phyloP scores from a whole-genome alignment of 2,888 invertebrate species.

The Pycnomerus fuliginosus region DNA sequence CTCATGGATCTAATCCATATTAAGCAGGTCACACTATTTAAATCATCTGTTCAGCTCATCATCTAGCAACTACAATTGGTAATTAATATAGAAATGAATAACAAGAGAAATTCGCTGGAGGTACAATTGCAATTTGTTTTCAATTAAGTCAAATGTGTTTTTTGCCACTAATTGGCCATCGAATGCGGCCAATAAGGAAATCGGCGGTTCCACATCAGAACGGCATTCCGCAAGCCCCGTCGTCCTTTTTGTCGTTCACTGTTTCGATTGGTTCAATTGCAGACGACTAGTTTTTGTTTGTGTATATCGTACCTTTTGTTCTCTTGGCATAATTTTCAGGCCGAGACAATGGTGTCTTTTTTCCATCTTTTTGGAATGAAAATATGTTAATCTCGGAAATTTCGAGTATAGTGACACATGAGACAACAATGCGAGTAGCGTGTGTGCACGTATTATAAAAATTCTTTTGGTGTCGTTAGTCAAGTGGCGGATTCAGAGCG shows the following conservation, averaged over 20 bases:
- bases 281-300: conserved; percentile 48
- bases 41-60: conserved; percentile 15
- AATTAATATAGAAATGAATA: too few species aligned
- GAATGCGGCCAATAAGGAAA: conserved; percentile 38
- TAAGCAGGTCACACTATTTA: conserved; percentile 18
- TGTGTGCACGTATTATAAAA: conserved; percentile 22
- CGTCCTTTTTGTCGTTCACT: conserved; percentile 1
- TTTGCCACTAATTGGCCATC: conserved; percentile 35
- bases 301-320: conserved; percentile 39
- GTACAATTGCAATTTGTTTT: too few species aligned
- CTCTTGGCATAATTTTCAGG: conserved; percentile 20
- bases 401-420: conserved; percentile 26
- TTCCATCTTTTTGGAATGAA: conserved; percentile 13
- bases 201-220: conserved; percentile 25
- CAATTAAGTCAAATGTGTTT: too few species aligned
- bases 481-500: conserved; percentile 37
- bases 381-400: conserved; percentile 28
- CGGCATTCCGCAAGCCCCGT: conserved; percentile 9
- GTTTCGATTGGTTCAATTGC: conserved; percentile 47
- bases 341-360: conserved; percentile 4
- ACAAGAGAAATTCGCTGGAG: too few species aligned
- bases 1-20: conserved; percentile 20
- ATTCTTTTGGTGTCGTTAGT: conserved; percentile 30
- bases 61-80: too few species aligned
- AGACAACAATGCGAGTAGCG: conserved; percentile 26